Evolutionary conservation across 2,888 invertebrate species (phyloP).

Genomic region (Ceriagrion tenellum): DNA sequence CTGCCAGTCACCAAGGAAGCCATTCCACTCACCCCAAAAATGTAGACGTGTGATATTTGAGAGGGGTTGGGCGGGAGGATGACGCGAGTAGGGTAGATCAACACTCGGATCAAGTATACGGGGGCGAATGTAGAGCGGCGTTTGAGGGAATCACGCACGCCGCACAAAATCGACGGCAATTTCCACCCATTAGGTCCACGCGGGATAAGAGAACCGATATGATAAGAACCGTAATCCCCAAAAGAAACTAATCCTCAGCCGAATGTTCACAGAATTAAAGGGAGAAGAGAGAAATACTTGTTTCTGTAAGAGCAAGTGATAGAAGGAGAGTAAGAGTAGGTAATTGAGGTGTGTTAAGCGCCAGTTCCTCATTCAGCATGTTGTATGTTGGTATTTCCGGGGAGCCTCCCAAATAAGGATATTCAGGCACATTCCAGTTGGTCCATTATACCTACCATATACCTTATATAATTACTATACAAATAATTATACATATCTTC

Average conservation of each 20-base stretch:
- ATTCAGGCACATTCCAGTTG: no score
- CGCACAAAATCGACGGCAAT: slow-evolving; percentile 5
- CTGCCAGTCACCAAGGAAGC: not conserved
- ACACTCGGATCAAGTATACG: not conserved
- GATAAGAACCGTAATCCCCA: slow-evolving; percentile 37
- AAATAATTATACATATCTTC: no score
- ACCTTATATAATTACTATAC: no score
- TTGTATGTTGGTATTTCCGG: no score
- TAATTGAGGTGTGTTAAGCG: no score
- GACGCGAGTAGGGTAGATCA: not conserved
- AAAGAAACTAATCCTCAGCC: not conserved
- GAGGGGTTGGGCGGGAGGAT: not conserved
- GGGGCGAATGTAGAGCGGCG: not conserved
- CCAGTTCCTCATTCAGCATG: no score
- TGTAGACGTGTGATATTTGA: not conserved
- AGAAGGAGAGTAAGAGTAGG: not conserved
- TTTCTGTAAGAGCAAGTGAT: not conserved
- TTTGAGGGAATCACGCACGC: not conserved
- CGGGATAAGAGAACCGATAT: slow-evolving; percentile 28
- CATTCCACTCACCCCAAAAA: not conserved
- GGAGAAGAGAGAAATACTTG: not conserved
- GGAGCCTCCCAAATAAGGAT: no score
- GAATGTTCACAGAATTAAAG: not conserved
- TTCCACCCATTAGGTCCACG: not conserved
- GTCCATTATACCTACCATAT: no score